phyloP scores from a whole-genome alignment of 1,140 invertebrate genomes.

The Coboldia fuscipes region DNA sequence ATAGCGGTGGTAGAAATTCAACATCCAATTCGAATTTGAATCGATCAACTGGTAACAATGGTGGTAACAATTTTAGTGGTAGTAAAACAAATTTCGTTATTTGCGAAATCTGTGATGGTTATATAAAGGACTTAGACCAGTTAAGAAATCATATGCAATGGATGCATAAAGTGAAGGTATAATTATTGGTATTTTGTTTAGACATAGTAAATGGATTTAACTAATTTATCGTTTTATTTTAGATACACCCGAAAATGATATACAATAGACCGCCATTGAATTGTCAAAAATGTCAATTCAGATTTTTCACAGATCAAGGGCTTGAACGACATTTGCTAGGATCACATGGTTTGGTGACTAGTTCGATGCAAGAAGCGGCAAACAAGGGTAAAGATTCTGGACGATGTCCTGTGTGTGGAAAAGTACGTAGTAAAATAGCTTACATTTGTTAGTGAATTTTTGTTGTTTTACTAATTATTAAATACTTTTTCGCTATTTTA shows the following conservation, averaged over 20 bases:
- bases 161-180: constrained; percentile 78
- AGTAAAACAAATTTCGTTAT: constrained; percentile 71
- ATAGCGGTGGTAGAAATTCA: no score
- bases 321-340: constrained; percentile 81
- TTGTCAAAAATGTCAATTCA: constrained; percentile 88
- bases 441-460: no score
- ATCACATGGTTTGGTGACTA: constrained; percentile 81
- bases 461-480: neutral
- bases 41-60: constrained; percentile 26
- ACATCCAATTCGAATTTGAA: no score
- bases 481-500: constrained; percentile 18
- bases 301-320: constrained; percentile 53
- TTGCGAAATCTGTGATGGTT: constrained; percentile 88
- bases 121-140: constrained; percentile 85
- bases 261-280: constrained; percentile 83
- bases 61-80: constrained; percentile 20
- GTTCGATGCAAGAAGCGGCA: constrained; percentile 87
- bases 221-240: neutral
- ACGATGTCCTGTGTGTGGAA: constrained; percentile 78
- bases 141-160: constrained; percentile 86
- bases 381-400: constrained; percentile 88
- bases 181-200: neutral
- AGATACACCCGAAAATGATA: constrained; percentile 88
- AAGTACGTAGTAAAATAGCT: constrained; percentile 42
- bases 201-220: neutral